These are phyloP conservation scores for Acanthornis magna DNA, from an alignment of 2,797 vertebrate species.

Conservation along the genomic window DNA sequence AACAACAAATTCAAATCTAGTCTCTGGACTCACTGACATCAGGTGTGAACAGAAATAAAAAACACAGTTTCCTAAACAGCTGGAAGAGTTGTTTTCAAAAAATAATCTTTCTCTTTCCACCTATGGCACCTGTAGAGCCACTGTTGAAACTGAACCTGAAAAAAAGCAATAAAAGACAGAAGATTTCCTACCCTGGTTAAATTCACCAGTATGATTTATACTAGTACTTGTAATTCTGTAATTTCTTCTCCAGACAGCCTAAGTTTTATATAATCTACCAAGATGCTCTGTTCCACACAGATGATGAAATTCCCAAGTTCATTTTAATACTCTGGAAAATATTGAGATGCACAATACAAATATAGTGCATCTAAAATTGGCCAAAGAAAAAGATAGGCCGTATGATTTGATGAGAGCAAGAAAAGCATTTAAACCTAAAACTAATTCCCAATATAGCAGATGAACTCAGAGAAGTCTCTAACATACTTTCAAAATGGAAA, in stretches of 20 bases:
- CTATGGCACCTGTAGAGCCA: not conserved
- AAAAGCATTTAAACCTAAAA: constrained; percentile 5
- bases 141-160: constrained; percentile 21
- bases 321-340: not conserved
- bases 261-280: not conserved
- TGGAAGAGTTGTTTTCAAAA: constrained; percentile 20
- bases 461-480: not conserved
- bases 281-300: not conserved
- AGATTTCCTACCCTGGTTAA: constrained; percentile 14
- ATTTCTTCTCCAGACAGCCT: constrained; percentile 8
- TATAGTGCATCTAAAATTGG: not conserved
- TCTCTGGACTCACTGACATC: not conserved
- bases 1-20: constrained; percentile 26
- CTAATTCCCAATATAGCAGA: not conserved
- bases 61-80: not conserved
- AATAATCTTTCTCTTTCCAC: not conserved
- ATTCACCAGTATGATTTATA: constrained; percentile 9
- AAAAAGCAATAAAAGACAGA: not conserved
- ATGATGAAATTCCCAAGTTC: not conserved
- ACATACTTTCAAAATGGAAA: not conserved
- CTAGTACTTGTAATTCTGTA: not conserved
- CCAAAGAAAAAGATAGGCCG: not conserved
- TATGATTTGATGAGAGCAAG: not conserved
- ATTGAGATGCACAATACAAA: not conserved
- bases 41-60: constrained; percentile 19